These are phyloP conservation scores for Microtus ochrogaster DNA, from an alignment of 2,113 vertebrate species.

Conservation along the genomic window DNA sequence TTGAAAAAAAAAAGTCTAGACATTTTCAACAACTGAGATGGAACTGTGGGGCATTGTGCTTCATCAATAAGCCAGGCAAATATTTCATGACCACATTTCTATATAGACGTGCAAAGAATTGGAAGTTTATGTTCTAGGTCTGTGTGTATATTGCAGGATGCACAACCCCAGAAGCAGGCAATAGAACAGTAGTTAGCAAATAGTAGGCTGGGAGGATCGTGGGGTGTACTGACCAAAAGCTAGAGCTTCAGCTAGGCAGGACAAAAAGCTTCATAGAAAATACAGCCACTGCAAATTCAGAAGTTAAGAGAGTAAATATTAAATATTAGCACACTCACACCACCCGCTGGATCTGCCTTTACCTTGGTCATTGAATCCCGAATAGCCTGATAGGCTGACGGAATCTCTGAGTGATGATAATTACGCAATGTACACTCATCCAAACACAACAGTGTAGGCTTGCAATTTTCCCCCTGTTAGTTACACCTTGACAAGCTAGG, in stretches of 20 bases:
- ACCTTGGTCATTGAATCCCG: not conserved
- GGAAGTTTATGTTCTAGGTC: not conserved
- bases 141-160: not conserved
- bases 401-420: not conserved
- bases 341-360: not conserved
- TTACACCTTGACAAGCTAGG: not conserved
- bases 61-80: not conserved
- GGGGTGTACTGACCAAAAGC: not conserved
- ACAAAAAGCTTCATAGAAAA: not conserved
- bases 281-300: not conserved
- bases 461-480: not conserved
- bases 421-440: too few relatives aligned
- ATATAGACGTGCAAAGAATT: not conserved
- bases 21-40: not conserved
- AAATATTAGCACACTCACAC: not conserved
- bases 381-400: too few relatives aligned
- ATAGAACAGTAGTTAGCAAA: not conserved
- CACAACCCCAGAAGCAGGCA: not conserved
- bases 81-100: not conserved
- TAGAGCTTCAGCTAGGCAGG: not conserved
- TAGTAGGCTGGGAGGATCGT: too few relatives aligned
- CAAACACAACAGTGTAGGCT: not conserved
- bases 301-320: not conserved
- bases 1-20: not conserved
- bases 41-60: not conserved